Evolutionary conservation across 1,140 invertebrate genomes (phyloP).

Genomic region (Meteorus sp.): DNA sequence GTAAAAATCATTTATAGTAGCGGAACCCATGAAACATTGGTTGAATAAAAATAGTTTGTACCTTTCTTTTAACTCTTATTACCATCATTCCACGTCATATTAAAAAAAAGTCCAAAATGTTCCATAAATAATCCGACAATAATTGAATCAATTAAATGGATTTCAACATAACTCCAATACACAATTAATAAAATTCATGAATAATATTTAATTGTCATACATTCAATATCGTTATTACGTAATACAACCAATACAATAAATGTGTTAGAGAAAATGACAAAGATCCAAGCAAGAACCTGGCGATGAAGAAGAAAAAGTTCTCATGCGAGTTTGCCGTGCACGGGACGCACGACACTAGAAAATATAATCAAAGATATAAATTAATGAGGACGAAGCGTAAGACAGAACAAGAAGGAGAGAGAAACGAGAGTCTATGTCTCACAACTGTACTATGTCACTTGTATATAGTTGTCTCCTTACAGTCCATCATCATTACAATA

Average conservation of each 20-base stretch:
- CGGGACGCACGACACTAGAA: no score
- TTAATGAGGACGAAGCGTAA: slow-evolving; percentile 3
- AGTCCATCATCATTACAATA: background rate
- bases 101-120: no score
- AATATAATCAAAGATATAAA: slow-evolving; percentile 8
- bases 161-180: no score
- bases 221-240: background rate
- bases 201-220: background rate
- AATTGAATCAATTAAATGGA: no score
- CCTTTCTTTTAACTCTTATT: background rate
- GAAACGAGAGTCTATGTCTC: background rate
- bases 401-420: no score
- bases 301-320: background rate
- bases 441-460: background rate
- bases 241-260: no score
- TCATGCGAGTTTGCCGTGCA: background rate
- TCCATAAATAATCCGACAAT: no score
- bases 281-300: background rate
- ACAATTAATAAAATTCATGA: no score
- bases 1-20: background rate
- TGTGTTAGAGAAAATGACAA: no score
- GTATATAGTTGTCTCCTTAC: background rate
- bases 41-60: background rate
- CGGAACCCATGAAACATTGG: background rate
- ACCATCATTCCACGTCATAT: no score